These are phyloP conservation scores for Rhea pennata DNA, from an alignment of 2,113 vertebrate genomes.

Conservation along the genomic window DNA sequence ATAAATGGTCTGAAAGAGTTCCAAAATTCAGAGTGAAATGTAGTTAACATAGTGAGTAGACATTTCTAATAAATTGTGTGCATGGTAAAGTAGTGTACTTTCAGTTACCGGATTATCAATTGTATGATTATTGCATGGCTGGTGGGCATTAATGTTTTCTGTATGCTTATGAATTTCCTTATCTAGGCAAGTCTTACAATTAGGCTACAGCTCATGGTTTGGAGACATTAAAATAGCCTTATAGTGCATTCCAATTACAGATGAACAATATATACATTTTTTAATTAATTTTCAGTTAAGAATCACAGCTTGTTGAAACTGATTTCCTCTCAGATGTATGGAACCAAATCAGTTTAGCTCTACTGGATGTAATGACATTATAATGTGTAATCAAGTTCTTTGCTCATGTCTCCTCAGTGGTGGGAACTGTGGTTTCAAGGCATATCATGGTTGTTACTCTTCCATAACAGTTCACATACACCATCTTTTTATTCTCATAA, in stretches of 20 bases:
- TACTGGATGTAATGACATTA: not conserved
- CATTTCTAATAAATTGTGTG: constrained; percentile 32
- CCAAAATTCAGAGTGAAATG: not conserved
- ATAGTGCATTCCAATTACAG: not conserved
- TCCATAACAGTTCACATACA: not conserved
- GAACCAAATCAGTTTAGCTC: not conserved
- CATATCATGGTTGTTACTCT: not conserved
- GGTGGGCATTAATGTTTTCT: constrained; percentile 28
- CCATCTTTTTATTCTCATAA: not conserved
- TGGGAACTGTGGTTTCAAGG: not conserved
- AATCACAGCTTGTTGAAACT: not conserved
- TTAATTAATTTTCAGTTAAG: not conserved
- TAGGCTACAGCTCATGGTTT: not conserved
- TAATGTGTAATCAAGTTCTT: not conserved
- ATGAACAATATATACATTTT: not conserved
- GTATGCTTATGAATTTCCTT: constrained; percentile 26
- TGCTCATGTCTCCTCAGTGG: not conserved
- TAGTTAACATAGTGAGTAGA: constrained; percentile 11
- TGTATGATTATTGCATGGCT: constrained; percentile 34
- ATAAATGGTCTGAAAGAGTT: constrained; percentile 8
- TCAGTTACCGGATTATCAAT: constrained; percentile 47
- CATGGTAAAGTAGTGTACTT: constrained; percentile 18
- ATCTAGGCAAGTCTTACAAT: constrained; percentile 43
- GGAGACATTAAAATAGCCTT: not conserved
- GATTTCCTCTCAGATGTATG: not conserved